Evolutionary conservation across 2,888 invertebrate species (phyloP).

Genomic region (Drosophila rellima): DNA sequence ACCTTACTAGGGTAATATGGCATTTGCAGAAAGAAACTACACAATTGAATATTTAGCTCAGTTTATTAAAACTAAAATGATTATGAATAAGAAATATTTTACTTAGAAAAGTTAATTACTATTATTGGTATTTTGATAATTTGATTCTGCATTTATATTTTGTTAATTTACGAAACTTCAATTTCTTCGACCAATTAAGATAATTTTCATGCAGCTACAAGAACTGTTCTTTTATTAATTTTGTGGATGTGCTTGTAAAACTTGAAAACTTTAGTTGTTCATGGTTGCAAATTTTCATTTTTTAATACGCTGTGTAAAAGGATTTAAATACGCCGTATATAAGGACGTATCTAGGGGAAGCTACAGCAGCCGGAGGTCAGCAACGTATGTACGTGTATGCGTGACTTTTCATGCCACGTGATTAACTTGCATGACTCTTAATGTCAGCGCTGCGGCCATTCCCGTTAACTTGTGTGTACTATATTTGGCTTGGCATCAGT

Average conservation of each 20-base stretch:
- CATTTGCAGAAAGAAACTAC: constrained; percentile 5
- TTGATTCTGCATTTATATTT: not conserved
- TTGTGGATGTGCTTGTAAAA: constrained; percentile 34
- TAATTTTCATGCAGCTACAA: not conserved
- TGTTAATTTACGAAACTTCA: not conserved
- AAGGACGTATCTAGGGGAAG: constrained; percentile 21
- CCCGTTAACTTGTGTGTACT: constrained; percentile 8
- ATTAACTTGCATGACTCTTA: constrained; percentile 68
- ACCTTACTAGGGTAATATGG: not conserved
- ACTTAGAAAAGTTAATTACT: not conserved
- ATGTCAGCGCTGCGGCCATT: constrained; percentile 41
- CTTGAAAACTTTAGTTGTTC: constrained; percentile 51
- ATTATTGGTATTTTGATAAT: not conserved
- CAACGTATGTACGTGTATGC: constrained; percentile 33
- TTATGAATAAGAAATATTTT: not conserved
- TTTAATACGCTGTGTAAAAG: not conserved
- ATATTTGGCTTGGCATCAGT: constrained; percentile 2
- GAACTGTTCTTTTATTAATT: not conserved
- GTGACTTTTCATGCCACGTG: constrained; percentile 78
- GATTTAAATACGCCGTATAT: not conserved
- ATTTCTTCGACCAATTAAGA: not conserved
- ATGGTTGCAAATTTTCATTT: constrained; percentile 33
- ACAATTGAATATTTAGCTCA: not conserved
- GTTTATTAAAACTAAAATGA: not conserved
- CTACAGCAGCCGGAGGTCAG: constrained; percentile 49